phyloP scores from a whole-genome alignment of 2,888 invertebrate genomes.

The Oscheius sp. region DNA sequence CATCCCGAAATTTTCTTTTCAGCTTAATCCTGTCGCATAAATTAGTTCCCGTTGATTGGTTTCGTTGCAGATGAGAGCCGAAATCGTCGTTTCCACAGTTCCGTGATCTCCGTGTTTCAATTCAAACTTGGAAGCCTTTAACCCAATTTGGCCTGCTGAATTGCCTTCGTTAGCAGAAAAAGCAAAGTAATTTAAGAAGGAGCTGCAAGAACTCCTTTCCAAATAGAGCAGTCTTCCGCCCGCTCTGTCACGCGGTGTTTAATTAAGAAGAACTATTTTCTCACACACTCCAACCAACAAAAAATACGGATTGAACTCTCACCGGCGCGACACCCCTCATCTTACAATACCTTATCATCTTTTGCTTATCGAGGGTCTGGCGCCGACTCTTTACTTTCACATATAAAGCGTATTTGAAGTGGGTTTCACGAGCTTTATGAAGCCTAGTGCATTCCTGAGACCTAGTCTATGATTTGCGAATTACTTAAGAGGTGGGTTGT shows the following conservation, averaged over 20 bases:
- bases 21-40: constrained; percentile 31
- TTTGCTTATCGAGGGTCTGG: constrained; percentile 20
- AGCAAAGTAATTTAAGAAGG: constrained; percentile 6
- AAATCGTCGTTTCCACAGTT: constrained; percentile 4
- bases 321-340: neutral
- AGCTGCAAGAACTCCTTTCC: no score
- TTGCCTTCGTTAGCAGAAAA: neutral
- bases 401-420: constrained; percentile 19
- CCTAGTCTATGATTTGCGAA: constrained; percentile 20
- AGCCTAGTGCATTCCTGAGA: constrained; percentile 12
- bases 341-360: constrained; percentile 29
- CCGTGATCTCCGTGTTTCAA: neutral
- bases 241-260: neutral
- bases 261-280: neutral
- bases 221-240: neutral
- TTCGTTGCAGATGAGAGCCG: constrained; percentile 17
- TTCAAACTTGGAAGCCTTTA: neutral
- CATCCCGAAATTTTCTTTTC: constrained; percentile 25
- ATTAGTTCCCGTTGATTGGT: constrained; percentile 28
- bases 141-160: neutral
- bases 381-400: constrained; percentile 30
- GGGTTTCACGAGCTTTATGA: constrained; percentile 28
- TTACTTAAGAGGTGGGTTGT: constrained; percentile 31
- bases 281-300: neutral
- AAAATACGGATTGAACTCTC: no score